Base-by-base conservation (phyloP, 2,888 invertebrate species). In the Nymphalis c-album region DNA sequence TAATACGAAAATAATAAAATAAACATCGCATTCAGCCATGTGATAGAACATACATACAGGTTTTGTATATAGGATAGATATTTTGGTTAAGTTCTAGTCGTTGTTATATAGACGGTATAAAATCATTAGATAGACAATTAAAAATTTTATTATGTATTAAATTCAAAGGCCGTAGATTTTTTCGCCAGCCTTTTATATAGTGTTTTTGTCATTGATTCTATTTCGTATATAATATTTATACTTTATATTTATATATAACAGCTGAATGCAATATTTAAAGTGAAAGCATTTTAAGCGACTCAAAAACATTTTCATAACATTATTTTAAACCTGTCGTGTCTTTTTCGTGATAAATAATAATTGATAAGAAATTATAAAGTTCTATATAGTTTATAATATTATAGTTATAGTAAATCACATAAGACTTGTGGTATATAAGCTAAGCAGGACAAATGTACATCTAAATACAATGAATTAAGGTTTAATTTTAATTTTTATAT, bases 1-100 rank as follows among this genome's bases (percentile, higher is more conserved):
- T 67, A 53, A 65, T 68, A 71, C 80, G 79, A 80, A 85, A 86
- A 86, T 58, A 50, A 61, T 31, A 57, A 31, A 57, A 18, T n/a
- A n/a, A 62, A 47, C 16, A 18, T 57, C 16, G 40, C 66, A 66
- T 58, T 66, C 66, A 61, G 60, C 50, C 16, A n/a, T 18, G 10
- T 18, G 1, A 26, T 18, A 18, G 5, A 10, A 20, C 16, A 22
- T 16, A 53, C 13, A 22, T 5, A 20, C 16, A 16, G 22, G 10
- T 2, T n/a, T n/a, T 18, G 2, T 18, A 7, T 10, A 20, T 0
- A 50, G 2, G 7, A 1, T 2, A 7, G 7, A 1, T 2, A 50
- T 50, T 50, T 50, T 20, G 10, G 8, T 18, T 0, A 31, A 26
- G 26, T 26, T 40, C 4, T 13, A 13, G 4, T 40, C 40, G 40